Base-by-base conservation (phyloP, 2,888 invertebrate species). In the Sarcophaga subvicina region DNA sequence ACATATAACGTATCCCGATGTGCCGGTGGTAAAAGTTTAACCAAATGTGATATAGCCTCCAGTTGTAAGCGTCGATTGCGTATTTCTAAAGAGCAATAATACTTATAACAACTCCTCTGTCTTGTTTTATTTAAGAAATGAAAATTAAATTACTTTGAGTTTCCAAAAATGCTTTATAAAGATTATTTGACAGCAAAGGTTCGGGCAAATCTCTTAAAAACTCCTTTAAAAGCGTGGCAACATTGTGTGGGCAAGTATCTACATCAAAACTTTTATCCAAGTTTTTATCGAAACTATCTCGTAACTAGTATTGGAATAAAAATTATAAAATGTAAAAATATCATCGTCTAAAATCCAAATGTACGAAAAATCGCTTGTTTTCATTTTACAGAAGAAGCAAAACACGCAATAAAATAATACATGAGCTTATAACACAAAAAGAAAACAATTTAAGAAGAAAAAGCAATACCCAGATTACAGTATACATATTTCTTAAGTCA, bases 171-270 rank as follows among this genome's bases (percentile, higher is more conserved):
- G 98, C 97, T 78, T 96, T 95, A 93, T 98, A 99, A 62, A 99
- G 95, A 91, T 98, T 97, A 90, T 97, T 95, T 92, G 98, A 98
- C 64, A 99, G 95, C 87, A 99, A 94, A 11, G 98, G 98, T 92
- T 99, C 98, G 0, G 98, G 98, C 63, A 99, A 94, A 92, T 99
- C 98, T 75, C 99, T 94, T 89, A 99, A 96, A 94, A 97, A 99
- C 94, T 98, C 98, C 93, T 99, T 99, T 54, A 99, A 95, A 63
- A 99, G 94, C 0, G 98, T 97, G 11, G 98, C 98, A 81, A 98
- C 97, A 92, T 99, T 98, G 93, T 99, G 98, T 1, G 98, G 98
- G 93, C 97, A 97, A 90, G 96, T 96, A 69, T 97, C 97, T 12
- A 96, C 95, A 88, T 96, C 96, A 90, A 98, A 94, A 37, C 76